Evolutionary conservation across 2,797 vertebrate genomes (phyloP), one percentile per base, ranked within the genome.

Genomic region (Sebastes nivosus): DNA sequence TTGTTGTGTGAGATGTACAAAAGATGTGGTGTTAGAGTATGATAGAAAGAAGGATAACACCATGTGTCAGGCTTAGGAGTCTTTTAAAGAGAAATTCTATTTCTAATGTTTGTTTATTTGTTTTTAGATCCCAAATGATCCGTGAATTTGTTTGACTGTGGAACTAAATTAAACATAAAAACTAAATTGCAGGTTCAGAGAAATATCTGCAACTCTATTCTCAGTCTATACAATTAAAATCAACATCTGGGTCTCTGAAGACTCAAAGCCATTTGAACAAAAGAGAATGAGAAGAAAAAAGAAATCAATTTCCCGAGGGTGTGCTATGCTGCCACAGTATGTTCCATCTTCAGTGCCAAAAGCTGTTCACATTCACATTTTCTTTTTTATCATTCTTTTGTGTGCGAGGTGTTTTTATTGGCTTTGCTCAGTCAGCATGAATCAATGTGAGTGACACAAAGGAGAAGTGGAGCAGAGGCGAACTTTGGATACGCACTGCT

Each of bases 351-450:
- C 12, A 1, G 55, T 10, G 60, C 61, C 42, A 58, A 34, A 78
- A 79, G 74, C 67, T 63, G 55, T 32, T 83, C 2, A 6, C 71
- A 50, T 76, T 74, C 75, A 36, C 70, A 60, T 69, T 68, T 73
- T 70, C 42, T 46, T 77, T 71, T 84, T 70, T 55, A 73, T 83
- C 75, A 24, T 72, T 67, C 67, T 54, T 77, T 69, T 80, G 54
- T 60, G 59, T 78, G 34, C 0, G 1, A 75, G 75, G 2, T 65
- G 54, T 70, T 82, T 77, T 81, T 65, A 72, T 54, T 58, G 68
- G 38, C 64, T 86, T 50, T 85, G 79, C 84, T 75, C 79, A 77
- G 76, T 90, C 88, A 88, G 84, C 82, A 67, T 32, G 55, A 84
- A 88, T 80, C 85, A 79, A 29, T 16, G 64, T 81, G 75, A 89